Conservation (phyloP, 2,113 vertebrate genomes). For the Meles meles region DNA sequence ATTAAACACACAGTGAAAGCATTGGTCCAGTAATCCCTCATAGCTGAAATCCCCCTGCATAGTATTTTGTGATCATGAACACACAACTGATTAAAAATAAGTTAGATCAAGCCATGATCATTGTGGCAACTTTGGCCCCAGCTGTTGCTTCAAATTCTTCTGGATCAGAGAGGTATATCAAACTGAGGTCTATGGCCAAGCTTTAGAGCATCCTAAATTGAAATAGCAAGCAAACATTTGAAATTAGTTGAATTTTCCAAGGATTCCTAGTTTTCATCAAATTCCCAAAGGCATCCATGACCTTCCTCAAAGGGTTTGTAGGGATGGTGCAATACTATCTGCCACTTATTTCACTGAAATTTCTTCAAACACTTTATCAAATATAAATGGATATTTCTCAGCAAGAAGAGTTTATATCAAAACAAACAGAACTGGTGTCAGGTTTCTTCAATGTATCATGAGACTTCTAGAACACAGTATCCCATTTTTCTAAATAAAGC, state of each 20-base stretch:
- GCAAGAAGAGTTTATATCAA: slow-evolving; percentile 6
- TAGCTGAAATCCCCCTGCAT: neutral
- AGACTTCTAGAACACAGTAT: slow-evolving; percentile 25
- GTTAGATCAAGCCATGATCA: neutral
- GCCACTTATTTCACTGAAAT: neutral
- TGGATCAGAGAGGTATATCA: neutral
- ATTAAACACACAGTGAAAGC: neutral
- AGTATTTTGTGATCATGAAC: neutral
- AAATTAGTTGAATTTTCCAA: neutral
- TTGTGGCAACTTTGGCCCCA: neutral
- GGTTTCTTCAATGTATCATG: neutral
- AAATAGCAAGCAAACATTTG: slow-evolving; percentile 12
- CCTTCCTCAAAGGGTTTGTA: neutral
- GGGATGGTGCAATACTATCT: neutral
- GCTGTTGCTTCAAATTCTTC: neutral
- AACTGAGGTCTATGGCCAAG: neutral
- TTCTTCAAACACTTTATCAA: slow-evolving; percentile 3
- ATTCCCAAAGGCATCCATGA: neutral
- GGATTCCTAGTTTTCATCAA: neutral
- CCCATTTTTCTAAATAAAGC: neutral
- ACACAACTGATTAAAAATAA: neutral
- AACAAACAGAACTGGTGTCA: neutral
- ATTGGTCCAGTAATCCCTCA: neutral
- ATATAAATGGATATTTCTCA: slow-evolving; percentile 42
- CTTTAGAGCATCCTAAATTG: neutral